phyloP scores from a whole-genome alignment of 1,140 invertebrate species.

The Coboldia fuscipes region DNA sequence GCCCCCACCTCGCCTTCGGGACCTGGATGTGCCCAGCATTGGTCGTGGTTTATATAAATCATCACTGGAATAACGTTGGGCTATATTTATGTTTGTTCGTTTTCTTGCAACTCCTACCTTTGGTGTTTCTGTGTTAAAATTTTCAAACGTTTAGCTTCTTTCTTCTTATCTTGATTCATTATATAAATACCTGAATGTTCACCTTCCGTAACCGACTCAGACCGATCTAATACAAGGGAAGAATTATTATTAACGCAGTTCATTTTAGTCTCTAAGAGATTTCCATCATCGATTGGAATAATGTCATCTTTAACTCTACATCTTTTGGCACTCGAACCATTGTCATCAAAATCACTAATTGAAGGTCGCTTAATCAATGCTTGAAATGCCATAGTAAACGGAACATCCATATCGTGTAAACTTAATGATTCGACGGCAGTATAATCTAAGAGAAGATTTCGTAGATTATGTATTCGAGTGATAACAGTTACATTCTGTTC shows the following conservation, averaged over 20 bases:
- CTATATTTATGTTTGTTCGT: not conserved
- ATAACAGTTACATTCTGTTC: not conserved
- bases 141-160: not conserved
- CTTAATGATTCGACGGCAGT: not conserved
- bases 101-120: not conserved
- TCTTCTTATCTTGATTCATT: not conserved
- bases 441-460: not conserved
- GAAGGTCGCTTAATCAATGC: too few relatives aligned
- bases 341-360: too few relatives aligned
- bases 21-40: conserved; percentile 9
- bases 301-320: too few relatives aligned
- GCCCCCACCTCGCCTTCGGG: not conserved
- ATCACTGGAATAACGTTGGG: conserved; percentile 37
- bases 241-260: not conserved
- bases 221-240: too few relatives aligned
- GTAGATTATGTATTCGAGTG: not conserved
- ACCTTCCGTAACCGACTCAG: not conserved
- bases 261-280: not conserved
- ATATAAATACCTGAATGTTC: not conserved
- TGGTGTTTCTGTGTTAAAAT: not conserved
- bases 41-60: conserved; percentile 46
- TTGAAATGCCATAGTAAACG: not conserved
- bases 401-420: not conserved
- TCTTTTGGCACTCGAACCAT: too few relatives aligned
- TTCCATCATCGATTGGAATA: not conserved